Percentiles rank a stretch among this genome's conserved stretches.
These are phyloP conservation scores for Burhinus oedicnemus DNA, from an alignment of 2,113 vertebrate genomes.

Conservation along the genomic window DNA sequence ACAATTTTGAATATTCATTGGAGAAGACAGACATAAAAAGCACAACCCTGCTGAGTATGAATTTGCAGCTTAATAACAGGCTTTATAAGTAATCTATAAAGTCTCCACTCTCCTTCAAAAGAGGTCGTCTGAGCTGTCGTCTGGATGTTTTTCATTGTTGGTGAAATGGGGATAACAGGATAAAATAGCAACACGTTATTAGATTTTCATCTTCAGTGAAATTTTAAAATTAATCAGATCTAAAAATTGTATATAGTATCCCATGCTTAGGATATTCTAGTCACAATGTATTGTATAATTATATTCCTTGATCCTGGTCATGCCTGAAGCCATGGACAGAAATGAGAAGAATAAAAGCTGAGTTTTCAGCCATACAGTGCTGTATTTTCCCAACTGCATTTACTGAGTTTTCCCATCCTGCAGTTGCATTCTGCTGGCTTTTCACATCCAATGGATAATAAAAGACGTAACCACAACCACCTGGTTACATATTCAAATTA, in stretches of 20 bases:
- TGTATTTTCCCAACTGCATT: constrained; percentile 26
- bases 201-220: neutral
- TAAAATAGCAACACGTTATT: neutral
- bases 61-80: neutral
- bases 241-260: neutral
- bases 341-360: neutral
- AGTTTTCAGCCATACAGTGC: neutral
- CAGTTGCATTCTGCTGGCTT: constrained; percentile 41
- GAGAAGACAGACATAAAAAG: neutral
- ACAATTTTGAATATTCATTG: neutral
- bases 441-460: constrained; percentile 22
- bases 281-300: neutral
- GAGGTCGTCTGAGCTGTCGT: neutral
- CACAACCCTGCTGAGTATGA: neutral
- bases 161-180: neutral
- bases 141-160: neutral
- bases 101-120: neutral
- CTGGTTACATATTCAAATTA: constrained; percentile 64
- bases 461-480: constrained; percentile 51
- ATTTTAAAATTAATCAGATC: neutral
- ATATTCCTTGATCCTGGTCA: neutral
- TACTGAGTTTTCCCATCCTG: constrained; percentile 32
- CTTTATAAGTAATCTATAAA: neutral
- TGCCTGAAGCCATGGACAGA: neutral
- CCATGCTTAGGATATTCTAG: neutral